Percentiles rank a stretch among this genome's conserved stretches.
phyloP scores from a whole-genome alignment of 2,888 invertebrate species.

The Chloroclystis v-ata region DNA sequence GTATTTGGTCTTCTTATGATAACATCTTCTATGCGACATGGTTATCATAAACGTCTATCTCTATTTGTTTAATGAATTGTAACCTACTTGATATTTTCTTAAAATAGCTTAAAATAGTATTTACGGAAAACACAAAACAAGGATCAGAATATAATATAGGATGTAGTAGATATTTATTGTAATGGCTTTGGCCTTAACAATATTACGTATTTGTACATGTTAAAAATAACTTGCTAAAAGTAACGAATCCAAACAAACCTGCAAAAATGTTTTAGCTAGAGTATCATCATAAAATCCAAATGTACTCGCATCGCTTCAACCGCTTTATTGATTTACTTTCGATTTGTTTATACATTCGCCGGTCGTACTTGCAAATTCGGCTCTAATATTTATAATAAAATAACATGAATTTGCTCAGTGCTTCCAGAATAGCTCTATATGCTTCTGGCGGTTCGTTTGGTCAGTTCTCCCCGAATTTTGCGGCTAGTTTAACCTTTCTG shows the following conservation, averaged over 20 bases:
- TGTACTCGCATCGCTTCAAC: constrained; percentile 42
- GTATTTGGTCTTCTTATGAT: no score
- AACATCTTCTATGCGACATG: no score
- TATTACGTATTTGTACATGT: neutral
- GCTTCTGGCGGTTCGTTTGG: constrained; percentile 18
- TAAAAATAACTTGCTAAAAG: neutral
- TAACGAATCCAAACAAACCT: constrained; percentile 26
- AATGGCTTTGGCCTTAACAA: no score
- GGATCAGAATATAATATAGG: no score
- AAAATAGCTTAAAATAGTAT: no score
- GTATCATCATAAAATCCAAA: constrained; percentile 67
- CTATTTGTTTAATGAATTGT: no score
- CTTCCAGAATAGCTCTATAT: constrained; percentile 41
- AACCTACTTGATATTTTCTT: no score
- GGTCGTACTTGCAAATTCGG: constrained; percentile 60
- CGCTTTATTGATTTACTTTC: constrained; percentile 65
- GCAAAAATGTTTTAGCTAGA: constrained; percentile 53
- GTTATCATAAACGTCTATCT: no score
- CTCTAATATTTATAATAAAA: constrained; percentile 53
- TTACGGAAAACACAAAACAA: no score
- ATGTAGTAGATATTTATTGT: no score
- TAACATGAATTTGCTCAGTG: constrained; percentile 44
- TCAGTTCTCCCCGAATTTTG: constrained; percentile 20
- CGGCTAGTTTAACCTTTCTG: constrained; percentile 30
- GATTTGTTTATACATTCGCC: constrained; percentile 58